phyloP scores from a whole-genome alignment of 1,140 invertebrate genomes.

The Nebria ingens region DNA sequence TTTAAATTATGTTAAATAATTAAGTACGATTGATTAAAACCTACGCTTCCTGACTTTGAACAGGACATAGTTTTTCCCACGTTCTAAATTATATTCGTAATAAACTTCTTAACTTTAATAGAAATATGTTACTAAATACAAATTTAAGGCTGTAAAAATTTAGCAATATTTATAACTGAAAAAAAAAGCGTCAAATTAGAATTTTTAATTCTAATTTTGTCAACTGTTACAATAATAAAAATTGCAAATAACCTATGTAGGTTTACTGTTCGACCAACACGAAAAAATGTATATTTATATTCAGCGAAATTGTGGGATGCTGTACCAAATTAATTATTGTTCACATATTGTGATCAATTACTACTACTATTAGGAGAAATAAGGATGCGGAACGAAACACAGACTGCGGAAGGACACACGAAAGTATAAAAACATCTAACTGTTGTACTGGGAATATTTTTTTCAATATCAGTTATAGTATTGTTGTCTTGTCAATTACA shows the following conservation, averaged over 20 bases:
- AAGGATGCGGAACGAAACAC: not conserved
- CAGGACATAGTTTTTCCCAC: not conserved
- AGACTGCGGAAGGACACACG: not conserved
- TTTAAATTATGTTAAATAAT: slow-evolving; percentile 4
- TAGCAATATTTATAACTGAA: too few species aligned
- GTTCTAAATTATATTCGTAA: not conserved
- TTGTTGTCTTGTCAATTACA: too few species aligned
- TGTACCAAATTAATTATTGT: not conserved
- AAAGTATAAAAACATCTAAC: too few species aligned
- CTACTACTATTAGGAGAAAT: not conserved
- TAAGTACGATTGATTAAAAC: not conserved
- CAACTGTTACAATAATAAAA: not conserved
- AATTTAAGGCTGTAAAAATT: too few species aligned
- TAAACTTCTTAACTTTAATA: too few species aligned
- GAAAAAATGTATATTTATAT: not conserved
- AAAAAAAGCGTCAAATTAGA: too few species aligned
- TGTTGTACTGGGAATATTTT: too few species aligned
- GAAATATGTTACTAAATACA: too few species aligned
- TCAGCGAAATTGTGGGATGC: not conserved
- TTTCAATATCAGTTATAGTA: too few species aligned
- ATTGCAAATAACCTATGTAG: not conserved
- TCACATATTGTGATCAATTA: not conserved
- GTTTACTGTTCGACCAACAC: not conserved
- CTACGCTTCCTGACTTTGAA: not conserved
- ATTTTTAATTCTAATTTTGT: not conserved